These are phyloP conservation scores for Caenorhabditis macrosperma DNA, from an alignment of 2,888 invertebrate species.

Conservation along the genomic window DNA sequence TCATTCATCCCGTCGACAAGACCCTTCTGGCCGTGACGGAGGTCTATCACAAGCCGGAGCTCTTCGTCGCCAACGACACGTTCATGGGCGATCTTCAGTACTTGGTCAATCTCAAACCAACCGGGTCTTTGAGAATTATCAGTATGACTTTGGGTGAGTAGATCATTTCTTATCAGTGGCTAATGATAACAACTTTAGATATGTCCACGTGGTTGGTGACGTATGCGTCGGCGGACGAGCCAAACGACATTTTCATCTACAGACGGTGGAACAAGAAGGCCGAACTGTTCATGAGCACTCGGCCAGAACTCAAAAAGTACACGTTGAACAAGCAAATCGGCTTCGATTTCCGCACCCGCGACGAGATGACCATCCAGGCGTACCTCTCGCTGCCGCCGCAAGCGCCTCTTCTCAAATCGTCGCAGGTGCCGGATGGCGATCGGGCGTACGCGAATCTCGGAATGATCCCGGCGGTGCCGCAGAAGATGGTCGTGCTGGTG, in stretches of 20 bases:
- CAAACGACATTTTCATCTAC: slow-evolving; percentile 75
- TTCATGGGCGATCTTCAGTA: slow-evolving; percentile 74
- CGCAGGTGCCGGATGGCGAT: slow-evolving; percentile 73
- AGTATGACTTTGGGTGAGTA: slow-evolving; percentile 63
- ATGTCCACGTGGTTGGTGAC: slow-evolving; percentile 79
- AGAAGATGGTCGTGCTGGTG: slow-evolving; percentile 77
- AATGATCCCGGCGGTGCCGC: slow-evolving; percentile 75
- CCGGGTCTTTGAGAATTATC: slow-evolving; percentile 69
- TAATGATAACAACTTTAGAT: slow-evolving; percentile 48
- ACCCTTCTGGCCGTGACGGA: slow-evolving; percentile 77
- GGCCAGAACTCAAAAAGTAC: slow-evolving; percentile 74
- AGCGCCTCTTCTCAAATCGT: slow-evolving; percentile 66
- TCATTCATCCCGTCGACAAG: slow-evolving; percentile 77
- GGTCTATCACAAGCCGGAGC: slow-evolving; percentile 79
- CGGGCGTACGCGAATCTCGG: slow-evolving; percentile 75
- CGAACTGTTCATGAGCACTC: slow-evolving; percentile 76
- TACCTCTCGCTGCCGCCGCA: slow-evolving; percentile 78
- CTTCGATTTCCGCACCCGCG: slow-evolving; percentile 78
- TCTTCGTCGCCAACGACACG: slow-evolving; percentile 78
- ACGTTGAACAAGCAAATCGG: slow-evolving; percentile 76
- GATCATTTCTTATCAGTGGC: neutral
- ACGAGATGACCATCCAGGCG: slow-evolving; percentile 78
- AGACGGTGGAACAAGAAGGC: slow-evolving; percentile 69
- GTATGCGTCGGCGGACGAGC: slow-evolving; percentile 77
- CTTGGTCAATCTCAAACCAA: slow-evolving; percentile 76